Conservation (phyloP, 2,797 vertebrate species). For the Trachops cirrhosus region DNA sequence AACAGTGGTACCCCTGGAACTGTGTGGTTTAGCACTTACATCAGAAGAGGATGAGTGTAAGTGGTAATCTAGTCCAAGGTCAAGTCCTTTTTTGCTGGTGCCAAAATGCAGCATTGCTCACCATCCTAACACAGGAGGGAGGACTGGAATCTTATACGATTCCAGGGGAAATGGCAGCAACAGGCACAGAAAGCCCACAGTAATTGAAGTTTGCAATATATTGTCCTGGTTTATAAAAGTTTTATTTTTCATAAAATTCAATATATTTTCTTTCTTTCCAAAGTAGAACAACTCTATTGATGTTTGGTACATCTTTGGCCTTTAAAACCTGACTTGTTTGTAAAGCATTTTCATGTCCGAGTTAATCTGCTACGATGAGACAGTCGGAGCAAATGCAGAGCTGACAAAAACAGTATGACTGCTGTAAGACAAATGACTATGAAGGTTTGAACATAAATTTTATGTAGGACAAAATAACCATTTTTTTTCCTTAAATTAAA, state of each 20-base stretch:
- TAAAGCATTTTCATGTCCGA: not conserved
- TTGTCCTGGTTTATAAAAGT: not conserved
- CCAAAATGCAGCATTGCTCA: not conserved
- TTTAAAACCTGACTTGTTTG: not conserved
- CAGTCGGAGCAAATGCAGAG: not conserved
- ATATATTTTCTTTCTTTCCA: not conserved
- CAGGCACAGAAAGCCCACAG: not conserved
- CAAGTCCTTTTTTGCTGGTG: not conserved
- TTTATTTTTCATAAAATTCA: not conserved
- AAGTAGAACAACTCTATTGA: not conserved
- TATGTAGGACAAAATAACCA: not conserved
- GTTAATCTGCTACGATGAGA: not conserved
- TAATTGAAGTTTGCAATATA: not conserved
- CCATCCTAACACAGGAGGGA: not conserved
- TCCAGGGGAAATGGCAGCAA: not conserved
- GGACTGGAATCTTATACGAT: not conserved
- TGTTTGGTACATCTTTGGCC: not conserved
- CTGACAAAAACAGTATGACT: not conserved
- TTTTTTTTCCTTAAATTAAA: not conserved
- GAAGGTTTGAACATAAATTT: not conserved
- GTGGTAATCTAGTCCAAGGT: not conserved
- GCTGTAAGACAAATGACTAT: not conserved
- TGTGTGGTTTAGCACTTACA: not conserved
- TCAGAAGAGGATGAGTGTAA: not conserved
- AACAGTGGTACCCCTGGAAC: not conserved